phyloP scores from a whole-genome alignment of 2,797 vertebrate species.

The Acrossocheilus fasciatus region DNA sequence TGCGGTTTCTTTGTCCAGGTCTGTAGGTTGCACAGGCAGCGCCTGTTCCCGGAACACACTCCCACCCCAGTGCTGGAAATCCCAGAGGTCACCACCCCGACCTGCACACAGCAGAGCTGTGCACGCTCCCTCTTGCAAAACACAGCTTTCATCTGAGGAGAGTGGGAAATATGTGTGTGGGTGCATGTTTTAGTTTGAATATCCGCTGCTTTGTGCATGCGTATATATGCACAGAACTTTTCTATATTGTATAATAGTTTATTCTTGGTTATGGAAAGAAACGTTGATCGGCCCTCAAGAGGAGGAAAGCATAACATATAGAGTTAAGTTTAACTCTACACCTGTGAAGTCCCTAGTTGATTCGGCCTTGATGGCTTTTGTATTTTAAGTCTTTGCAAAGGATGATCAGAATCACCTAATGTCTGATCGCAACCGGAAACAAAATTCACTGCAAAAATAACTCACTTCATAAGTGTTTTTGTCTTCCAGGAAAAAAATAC shows the following conservation, averaged over 20 bases:
- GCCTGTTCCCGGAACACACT: constrained; percentile 78
- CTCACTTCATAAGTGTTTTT: not conserved
- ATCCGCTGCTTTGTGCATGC: constrained; percentile 6
- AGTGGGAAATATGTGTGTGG: constrained; percentile 47
- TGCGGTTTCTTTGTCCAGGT: constrained; percentile 64
- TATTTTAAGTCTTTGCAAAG: not conserved
- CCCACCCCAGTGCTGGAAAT: constrained; percentile 77
- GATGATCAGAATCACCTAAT: not conserved
- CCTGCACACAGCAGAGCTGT: constrained; percentile 61
- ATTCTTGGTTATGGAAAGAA: constrained; percentile 27
- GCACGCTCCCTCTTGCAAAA: constrained; percentile 27
- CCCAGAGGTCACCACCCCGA: constrained; percentile 75
- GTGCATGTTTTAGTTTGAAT: constrained; percentile 28
- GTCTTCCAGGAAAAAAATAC: not conserved
- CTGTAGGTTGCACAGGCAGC: constrained; percentile 51
- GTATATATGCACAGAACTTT: constrained; percentile 24
- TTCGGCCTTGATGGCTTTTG: not conserved
- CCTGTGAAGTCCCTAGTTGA: constrained; percentile 21
- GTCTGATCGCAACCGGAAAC: not conserved
- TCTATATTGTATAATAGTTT: constrained; percentile 11
- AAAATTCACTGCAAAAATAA: not conserved
- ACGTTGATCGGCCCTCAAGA: constrained; percentile 36
- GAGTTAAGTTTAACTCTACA: constrained; percentile 38
- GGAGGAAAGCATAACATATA: constrained; percentile 16
- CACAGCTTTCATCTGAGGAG: constrained; percentile 42